Percentiles rank a stretch among this genome's conserved stretches.
Evolutionary conservation across 2,888 invertebrate species (phyloP).

Genomic region (Cheilosia scutellata): DNA sequence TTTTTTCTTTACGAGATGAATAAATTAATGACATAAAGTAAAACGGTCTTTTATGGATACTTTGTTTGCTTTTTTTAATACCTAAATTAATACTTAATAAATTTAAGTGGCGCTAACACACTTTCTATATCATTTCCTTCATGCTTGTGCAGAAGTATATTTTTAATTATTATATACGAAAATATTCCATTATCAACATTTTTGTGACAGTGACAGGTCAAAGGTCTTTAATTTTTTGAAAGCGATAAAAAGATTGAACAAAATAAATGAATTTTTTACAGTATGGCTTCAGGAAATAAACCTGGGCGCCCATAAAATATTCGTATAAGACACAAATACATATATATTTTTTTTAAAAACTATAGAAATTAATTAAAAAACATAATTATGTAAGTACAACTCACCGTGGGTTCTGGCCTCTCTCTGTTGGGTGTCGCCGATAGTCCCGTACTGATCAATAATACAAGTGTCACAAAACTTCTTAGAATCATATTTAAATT

Average conservation of each 20-base stretch:
- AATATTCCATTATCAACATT: conserved; percentile 43
- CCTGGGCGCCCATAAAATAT: background rate
- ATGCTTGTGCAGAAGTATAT: background rate
- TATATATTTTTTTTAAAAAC: background rate
- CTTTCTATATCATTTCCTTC: conserved; percentile 1
- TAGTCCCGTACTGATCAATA: conserved; percentile 58
- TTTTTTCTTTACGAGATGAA: background rate
- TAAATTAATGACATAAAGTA: background rate
- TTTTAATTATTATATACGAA: background rate
- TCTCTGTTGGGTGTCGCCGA: conserved; percentile 60
- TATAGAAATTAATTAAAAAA: background rate
- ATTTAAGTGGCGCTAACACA: conserved; percentile 16
- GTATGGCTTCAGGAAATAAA: conserved; percentile 22
- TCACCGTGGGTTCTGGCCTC: conserved; percentile 67
- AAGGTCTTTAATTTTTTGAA: conserved; percentile 25
- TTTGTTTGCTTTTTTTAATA: background rate
- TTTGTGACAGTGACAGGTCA: conserved; percentile 37
- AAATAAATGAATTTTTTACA: conserved; percentile 1
- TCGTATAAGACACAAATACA: background rate
- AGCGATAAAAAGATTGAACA: conserved; percentile 29
- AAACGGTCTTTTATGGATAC: background rate
- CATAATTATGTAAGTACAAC: background rate
- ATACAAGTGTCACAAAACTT: conserved; percentile 47
- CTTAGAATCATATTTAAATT: conserved; percentile 68
- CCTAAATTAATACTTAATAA: conserved; percentile 14